Percentiles rank a stretch among this genome's conserved stretches.
phyloP scores from a whole-genome alignment of 92 coral and sea anemone genomes.

The Palythoa caribaeorum region DNA sequence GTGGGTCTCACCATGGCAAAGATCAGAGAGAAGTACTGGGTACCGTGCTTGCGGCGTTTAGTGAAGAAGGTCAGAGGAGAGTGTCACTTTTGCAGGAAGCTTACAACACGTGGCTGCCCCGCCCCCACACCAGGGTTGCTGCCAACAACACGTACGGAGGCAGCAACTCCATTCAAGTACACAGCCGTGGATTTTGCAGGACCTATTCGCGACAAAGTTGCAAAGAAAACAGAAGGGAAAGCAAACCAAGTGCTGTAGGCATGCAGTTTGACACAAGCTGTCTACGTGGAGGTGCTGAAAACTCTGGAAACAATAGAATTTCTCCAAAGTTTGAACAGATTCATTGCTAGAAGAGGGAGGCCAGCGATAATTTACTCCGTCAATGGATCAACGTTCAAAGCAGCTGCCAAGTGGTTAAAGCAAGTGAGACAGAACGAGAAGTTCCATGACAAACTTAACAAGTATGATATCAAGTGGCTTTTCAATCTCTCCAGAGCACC shows the following conservation, averaged over 20 bases:
- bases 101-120: neutral
- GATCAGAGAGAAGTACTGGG: neutral
- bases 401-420: neutral
- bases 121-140: too few species aligned
- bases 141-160: too few species aligned
- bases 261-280: slow-evolving; percentile 46
- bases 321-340: slow-evolving; percentile 26
- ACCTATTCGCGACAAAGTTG: slow-evolving; percentile 15
- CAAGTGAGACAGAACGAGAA: neutral
- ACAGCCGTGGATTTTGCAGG: slow-evolving; percentile 62
- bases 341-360: slow-evolving; percentile 35
- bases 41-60: neutral
- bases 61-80: neutral
- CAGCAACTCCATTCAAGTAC: neutral
- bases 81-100: slow-evolving; percentile 15
- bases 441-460: slow-evolving; percentile 8
- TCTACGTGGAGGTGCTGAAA: slow-evolving; percentile 5
- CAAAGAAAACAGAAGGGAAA: slow-evolving; percentile 11
- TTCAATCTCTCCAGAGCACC: slow-evolving; percentile 49
- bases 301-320: slow-evolving; percentile 5
- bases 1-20: neutral
- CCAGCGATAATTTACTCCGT: slow-evolving; percentile 43
- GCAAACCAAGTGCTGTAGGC: slow-evolving; percentile 33
- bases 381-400: slow-evolving; percentile 33
- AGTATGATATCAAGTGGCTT: slow-evolving; percentile 39